Evolutionary conservation across 2,113 vertebrate species (phyloP), one percentile per base, ranked within the genome.

Genomic region (Xyrauchen texanus): DNA sequence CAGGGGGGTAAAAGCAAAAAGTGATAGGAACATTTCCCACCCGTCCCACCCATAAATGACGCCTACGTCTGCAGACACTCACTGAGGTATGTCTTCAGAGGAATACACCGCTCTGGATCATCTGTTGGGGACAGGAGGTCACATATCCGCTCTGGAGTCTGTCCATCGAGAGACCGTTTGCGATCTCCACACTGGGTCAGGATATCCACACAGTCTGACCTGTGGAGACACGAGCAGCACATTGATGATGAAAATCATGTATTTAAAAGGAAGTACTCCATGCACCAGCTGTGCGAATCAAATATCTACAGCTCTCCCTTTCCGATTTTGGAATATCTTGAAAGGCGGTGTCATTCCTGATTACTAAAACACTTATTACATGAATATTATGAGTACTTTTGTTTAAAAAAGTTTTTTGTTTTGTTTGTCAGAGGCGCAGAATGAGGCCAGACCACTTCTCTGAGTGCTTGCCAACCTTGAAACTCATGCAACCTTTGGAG

Each of bases 201-300:
- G 90, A 99, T 99, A 85, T 98, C 95, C 78, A 99, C 93, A 85
- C 98, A 99, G 83, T 99, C 98, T 60, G 97, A 98, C 88, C 98
- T 99, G 84, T 6, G 15, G 15, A 15, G 21, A 34, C 21, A 34
- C 21, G 21, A 34, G 21, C 21, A 34, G 21, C 21, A 34, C 21
- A 34, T 34, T 34, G 21, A 34, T 34, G 21, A 34, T 34, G 21
- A 34, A 34, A 34, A 34, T 34, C 21, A 34, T 34, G 21, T 34
- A 34, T 34, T 34, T 34, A 34, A 1, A 34, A 34, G 21, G 21
- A 34, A 34, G 21, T 66, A 15, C 46, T 47, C 7, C 64, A 51
- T 3, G 0, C 21, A 0, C 7, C 64, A 46, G 44, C 64, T 8
- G 63, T 11, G 12, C 6, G 63, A 65, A n/a, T 46, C 63, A 8